These are phyloP conservation scores for Adineta ricciae DNA, from an alignment of 2,888 invertebrate genomes.

Conservation along the genomic window DNA sequence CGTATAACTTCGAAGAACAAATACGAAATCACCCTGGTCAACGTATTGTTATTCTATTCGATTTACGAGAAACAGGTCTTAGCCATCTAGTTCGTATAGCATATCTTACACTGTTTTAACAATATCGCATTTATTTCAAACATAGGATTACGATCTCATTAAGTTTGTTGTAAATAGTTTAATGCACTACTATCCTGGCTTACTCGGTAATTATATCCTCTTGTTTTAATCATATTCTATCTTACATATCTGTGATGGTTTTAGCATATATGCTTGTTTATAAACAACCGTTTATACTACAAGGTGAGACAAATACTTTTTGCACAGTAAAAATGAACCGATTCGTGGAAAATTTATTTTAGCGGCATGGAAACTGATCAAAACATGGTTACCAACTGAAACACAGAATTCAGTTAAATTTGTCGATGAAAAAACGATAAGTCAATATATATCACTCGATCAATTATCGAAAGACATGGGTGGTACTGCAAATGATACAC, in stretches of 20 bases:
- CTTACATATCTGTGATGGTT: background rate
- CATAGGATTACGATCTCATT: background rate
- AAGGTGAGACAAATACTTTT: background rate
- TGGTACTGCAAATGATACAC: slow-evolving; percentile 38
- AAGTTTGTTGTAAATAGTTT: background rate
- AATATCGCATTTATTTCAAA: background rate
- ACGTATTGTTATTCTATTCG: background rate
- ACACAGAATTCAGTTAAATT: slow-evolving; percentile 79
- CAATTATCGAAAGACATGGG: slow-evolving; percentile 55
- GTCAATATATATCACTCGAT: slow-evolving; percentile 64
- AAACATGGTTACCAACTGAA: slow-evolving; percentile 71
- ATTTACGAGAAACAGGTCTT: background rate
- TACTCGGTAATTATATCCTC: background rate
- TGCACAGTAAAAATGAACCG: too few species aligned
- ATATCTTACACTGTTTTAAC: background rate
- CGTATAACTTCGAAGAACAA: background rate
- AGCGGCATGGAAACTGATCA: slow-evolving; percentile 58
- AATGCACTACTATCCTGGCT: background rate
- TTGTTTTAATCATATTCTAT: background rate
- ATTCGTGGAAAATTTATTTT: background rate
- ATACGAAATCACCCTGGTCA: background rate
- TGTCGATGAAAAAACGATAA: slow-evolving; percentile 62
- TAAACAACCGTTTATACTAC: background rate
- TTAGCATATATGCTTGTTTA: background rate
- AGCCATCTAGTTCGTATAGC: background rate